These are phyloP conservation scores for Eupeodes corollae DNA, from an alignment of 1,140 invertebrate genomes.

Conservation along the genomic window DNA sequence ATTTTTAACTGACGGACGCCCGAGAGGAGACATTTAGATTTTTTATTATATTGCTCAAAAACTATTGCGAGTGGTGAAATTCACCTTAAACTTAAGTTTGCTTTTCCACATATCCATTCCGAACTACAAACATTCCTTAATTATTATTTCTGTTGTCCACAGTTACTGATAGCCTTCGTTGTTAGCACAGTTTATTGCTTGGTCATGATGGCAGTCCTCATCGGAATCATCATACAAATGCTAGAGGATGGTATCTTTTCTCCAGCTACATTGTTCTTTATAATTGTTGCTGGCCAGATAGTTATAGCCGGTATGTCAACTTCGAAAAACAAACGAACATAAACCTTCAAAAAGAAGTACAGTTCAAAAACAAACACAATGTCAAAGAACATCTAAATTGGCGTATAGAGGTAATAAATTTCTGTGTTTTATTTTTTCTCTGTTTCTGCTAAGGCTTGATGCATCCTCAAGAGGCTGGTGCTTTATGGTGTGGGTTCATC, in stretches of 20 bases:
- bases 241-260: conserved; percentile 64
- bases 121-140: neutral
- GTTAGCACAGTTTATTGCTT: conserved; percentile 72
- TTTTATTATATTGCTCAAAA: too few relatives aligned
- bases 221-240: conserved; percentile 75
- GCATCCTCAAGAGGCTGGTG: conserved; percentile 75
- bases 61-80: neutral
- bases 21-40: too few relatives aligned
- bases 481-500: conserved; percentile 63
- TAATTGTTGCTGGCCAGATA: conserved; percentile 48
- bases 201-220: conserved; percentile 85
- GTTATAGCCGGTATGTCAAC: conserved; percentile 42
- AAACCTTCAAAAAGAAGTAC: too few relatives aligned
- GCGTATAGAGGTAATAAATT: too few relatives aligned
- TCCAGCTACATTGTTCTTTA: conserved; percentile 68
- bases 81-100: neutral
- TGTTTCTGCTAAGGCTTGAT: conserved; percentile 44
- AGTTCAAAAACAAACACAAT: too few relatives aligned
- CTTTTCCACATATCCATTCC: neutral
- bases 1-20: too few relatives aligned
- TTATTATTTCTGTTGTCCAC: conserved; percentile 12
- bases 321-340: neutral
- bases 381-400: too few relatives aligned
- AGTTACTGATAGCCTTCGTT: conserved; percentile 64
- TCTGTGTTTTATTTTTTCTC: neutral